Evolutionary conservation across 2,113 vertebrate genomes (phyloP).

Genomic region (Dicentrarchus labrax): DNA sequence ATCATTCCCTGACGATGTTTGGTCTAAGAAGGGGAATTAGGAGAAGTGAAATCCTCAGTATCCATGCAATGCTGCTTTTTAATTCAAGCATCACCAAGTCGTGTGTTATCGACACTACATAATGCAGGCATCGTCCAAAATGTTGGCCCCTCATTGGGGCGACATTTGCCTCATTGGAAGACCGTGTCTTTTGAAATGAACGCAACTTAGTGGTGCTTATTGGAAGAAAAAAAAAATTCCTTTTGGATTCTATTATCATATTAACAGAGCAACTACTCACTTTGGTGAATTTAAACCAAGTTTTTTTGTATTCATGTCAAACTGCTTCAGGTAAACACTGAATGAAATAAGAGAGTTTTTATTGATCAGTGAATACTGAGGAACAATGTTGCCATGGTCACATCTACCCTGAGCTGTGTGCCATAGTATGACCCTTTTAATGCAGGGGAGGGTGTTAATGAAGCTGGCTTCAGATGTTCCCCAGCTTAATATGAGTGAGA

Average conservation of each 20-base stretch:
- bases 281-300: conserved; percentile 63
- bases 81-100: conserved; percentile 58
- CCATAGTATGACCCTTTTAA: conserved; percentile 64
- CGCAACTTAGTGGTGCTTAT: conserved; percentile 50
- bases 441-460: conserved; percentile 47
- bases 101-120: conserved; percentile 24
- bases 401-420: conserved; percentile 67
- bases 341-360: conserved; percentile 70
- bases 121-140: conserved; percentile 51
- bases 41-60: conserved; percentile 60
- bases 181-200: conserved; percentile 37
- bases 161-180: conserved; percentile 34
- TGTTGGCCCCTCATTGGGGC: conserved; percentile 1
- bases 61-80: conserved; percentile 79
- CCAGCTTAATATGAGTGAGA: conserved; percentile 29
- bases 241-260: conserved; percentile 51
- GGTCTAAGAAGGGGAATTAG: conserved; percentile 47
- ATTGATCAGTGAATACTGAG: conserved; percentile 59
- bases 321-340: conserved; percentile 83
- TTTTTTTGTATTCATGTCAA: conserved; percentile 73
- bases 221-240: conserved; percentile 27
- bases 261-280: conserved; percentile 69
- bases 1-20: conserved; percentile 61
- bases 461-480: conserved; percentile 62
- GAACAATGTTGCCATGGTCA: conserved; percentile 56